A percentile compares a stretch with the other conserved stretches of the same genome.
phyloP scores from a whole-genome alignment of 2,113 vertebrate species.

The Paradisaea rubra region DNA sequence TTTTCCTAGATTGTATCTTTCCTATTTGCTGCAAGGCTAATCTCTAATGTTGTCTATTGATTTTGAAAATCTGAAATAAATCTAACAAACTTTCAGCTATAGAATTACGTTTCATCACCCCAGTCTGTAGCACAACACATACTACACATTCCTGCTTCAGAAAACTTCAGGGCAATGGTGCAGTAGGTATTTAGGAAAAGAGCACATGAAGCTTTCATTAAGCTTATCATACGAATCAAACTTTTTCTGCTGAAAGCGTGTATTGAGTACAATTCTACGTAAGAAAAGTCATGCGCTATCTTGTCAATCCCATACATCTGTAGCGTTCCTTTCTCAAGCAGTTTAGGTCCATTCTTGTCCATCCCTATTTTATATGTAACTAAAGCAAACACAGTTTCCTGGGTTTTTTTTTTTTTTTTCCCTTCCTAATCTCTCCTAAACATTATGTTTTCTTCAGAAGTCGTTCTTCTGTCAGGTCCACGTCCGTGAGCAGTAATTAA shows the following conservation, averaged over 20 bases:
- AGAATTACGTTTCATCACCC: background rate
- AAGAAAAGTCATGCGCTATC: background rate
- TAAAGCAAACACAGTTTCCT: background rate
- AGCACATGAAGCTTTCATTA: background rate
- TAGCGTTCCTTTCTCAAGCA: background rate
- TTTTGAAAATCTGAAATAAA: background rate
- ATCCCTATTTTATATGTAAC: background rate
- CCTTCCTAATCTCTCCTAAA: background rate
- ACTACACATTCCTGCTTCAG: background rate
- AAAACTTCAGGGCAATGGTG: background rate
- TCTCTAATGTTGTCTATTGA: background rate
- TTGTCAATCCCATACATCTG: background rate
- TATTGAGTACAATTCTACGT: background rate
- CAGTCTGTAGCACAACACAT: background rate
- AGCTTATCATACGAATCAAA: background rate
- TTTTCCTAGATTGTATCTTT: background rate
- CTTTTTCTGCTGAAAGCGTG: fast-evolving
- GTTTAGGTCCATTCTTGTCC: background rate
- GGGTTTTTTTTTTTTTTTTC: too few relatives aligned
- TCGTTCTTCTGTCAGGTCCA: background rate
- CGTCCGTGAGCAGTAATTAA: background rate
- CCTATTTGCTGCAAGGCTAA: background rate
- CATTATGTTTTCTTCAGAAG: background rate
- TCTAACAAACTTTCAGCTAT: background rate
- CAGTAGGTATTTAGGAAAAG: background rate